A percentile compares a stretch with the other conserved stretches of the same genome.
phyloP scores from a whole-genome alignment of 2,888 invertebrate genomes.

The Dione vanillae region DNA sequence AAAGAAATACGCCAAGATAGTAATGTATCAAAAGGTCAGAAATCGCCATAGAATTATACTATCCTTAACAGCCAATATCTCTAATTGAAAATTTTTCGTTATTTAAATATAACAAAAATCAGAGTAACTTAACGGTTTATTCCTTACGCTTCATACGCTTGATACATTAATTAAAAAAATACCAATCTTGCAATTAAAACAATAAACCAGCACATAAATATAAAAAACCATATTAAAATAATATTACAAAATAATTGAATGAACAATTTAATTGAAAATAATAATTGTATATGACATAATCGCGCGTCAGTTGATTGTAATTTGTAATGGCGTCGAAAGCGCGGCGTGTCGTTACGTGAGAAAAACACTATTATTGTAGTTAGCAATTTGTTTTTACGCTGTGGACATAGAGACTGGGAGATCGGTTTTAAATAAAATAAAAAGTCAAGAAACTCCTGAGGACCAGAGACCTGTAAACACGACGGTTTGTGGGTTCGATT shows the following conservation, averaged over 20 bases:
- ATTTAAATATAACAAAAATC: too few species aligned
- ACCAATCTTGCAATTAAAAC: neutral
- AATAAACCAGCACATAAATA: neutral
- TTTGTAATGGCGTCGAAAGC: constrained; percentile 34
- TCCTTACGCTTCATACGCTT: too few species aligned
- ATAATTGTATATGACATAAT: constrained; percentile 4
- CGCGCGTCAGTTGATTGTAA: constrained; percentile 27
- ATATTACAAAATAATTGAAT: constrained; percentile 3
- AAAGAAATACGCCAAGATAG: too few species aligned
- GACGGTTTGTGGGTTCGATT: too few species aligned
- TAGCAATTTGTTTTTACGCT: constrained; percentile 35
- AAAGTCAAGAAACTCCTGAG: too few species aligned
- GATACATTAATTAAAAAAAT: neutral
- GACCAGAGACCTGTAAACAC: too few species aligned
- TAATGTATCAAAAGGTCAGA: too few species aligned
- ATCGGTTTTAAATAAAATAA: too few species aligned
- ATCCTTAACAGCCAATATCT: too few species aligned
- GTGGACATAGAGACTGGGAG: constrained; percentile 20
- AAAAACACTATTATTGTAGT: constrained; percentile 45
- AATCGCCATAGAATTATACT: too few species aligned
- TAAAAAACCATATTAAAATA: neutral
- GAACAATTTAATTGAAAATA: constrained; percentile 12
- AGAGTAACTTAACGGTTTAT: too few species aligned
- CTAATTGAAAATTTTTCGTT: too few species aligned
- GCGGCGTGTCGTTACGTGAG: constrained; percentile 45